These are phyloP conservation scores for Oplegnathus fasciatus DNA, from an alignment of 2,113 vertebrate genomes.

Conservation along the genomic window DNA sequence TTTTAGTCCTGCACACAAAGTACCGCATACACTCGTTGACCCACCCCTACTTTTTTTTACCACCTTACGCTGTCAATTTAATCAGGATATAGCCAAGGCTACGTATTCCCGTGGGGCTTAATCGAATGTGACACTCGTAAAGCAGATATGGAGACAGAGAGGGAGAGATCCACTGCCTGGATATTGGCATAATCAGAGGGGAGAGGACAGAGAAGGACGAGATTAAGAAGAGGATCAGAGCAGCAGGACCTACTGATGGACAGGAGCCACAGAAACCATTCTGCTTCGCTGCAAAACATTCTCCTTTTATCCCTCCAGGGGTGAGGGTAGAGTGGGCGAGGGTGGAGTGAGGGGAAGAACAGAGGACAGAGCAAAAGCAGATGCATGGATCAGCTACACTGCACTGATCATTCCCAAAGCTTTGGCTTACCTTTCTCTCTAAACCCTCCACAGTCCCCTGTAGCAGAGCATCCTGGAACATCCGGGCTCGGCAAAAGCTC, in stretches of 20 bases:
- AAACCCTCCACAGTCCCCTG: conserved; percentile 1
- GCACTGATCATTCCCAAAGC: conserved; percentile 34
- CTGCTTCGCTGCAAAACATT: conserved; percentile 3
- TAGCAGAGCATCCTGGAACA: conserved; percentile 24
- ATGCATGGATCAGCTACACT: conserved; percentile 24
- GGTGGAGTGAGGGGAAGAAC: not conserved
- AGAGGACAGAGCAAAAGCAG: conserved; percentile 18
- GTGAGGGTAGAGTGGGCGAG: conserved; percentile 2
- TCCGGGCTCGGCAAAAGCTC: conserved; percentile 3
- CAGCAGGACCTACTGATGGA: conserved; percentile 40
- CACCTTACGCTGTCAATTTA: conserved; percentile 38
- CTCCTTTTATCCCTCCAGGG: conserved; percentile 40
- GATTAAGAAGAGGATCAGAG: conserved; percentile 58
- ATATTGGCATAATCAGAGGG: conserved; percentile 47
- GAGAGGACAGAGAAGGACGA: conserved; percentile 40
- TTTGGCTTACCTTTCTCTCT: conserved; percentile 10
- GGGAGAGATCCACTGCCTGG: conserved; percentile 10
- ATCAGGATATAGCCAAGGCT: conserved; percentile 34
- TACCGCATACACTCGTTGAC: not conserved
- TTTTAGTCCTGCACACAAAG: conserved; percentile 17
- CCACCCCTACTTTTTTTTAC: not conserved
- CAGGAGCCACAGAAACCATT: conserved; percentile 33
- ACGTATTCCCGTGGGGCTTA: conserved; percentile 1
- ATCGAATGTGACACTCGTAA: conserved; percentile 49
- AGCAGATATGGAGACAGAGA: conserved; percentile 27